Evolutionary conservation across 2,113 vertebrate genomes (phyloP).

Genomic region (Amphiprion percula): DNA sequence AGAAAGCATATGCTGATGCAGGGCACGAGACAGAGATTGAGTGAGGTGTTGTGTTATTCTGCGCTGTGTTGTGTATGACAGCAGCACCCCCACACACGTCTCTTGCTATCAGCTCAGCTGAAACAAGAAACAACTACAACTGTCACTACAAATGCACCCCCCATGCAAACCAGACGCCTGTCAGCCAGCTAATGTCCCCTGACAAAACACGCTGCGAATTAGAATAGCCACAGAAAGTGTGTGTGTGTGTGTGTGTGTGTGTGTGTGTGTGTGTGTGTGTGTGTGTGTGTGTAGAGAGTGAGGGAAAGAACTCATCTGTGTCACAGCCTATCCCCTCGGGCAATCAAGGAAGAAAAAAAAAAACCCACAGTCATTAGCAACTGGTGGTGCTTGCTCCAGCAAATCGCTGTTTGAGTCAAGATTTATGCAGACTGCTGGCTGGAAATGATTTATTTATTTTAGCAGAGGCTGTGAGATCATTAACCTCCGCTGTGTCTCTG

Average conservation of each 20-base stretch:
- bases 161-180: conserved; percentile 76
- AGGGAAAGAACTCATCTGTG: conserved; percentile 78
- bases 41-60: conserved; percentile 29
- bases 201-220: conserved; percentile 86
- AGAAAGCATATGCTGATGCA: conserved; percentile 23
- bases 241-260: conserved; percentile 35
- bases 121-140: conserved; percentile 70
- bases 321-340: conserved; percentile 71
- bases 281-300: conserved; percentile 45
- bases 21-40: conserved; percentile 27
- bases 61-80: conserved; percentile 45
- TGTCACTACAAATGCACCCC: conserved; percentile 71
- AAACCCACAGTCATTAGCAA: conserved; percentile 84
- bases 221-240: conserved; percentile 76
- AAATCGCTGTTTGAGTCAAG: conserved; percentile 81
- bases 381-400: conserved; percentile 82
- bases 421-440: conserved; percentile 85
- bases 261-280: conserved; percentile 16
- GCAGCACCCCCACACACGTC: conserved; percentile 30
- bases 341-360: conserved; percentile 72
- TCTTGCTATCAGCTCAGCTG: conserved; percentile 70
- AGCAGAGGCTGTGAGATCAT: conserved; percentile 84
- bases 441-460: conserved; percentile 81
- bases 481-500: conserved; percentile 82
- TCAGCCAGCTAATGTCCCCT: conserved; percentile 85